phyloP scores from a whole-genome alignment of 2,797 vertebrate genomes.

The Anguilla megastoma region DNA sequence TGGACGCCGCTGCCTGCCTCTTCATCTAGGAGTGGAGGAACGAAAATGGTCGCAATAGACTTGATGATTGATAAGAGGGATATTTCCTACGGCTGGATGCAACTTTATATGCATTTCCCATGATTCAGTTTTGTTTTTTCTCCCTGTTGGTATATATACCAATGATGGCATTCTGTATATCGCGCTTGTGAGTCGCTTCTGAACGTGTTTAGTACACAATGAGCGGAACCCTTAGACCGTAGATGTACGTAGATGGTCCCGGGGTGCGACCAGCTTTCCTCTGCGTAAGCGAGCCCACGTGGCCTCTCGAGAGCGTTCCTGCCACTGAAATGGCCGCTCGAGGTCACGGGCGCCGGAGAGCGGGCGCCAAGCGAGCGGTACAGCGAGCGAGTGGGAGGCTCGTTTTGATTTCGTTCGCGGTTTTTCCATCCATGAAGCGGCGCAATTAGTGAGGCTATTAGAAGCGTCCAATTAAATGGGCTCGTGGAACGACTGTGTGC shows the following conservation, averaged over 20 bases:
- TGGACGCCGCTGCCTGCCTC: background rate
- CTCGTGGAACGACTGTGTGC: constrained; percentile 23
- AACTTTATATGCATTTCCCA: background rate
- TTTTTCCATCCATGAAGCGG: constrained; percentile 65
- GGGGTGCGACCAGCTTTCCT: background rate
- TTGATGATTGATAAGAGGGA: background rate
- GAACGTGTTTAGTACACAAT: background rate
- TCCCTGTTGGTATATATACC: background rate
- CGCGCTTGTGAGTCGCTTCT: background rate
- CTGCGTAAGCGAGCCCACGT: background rate
- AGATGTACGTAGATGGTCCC: background rate
- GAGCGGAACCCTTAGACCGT: background rate
- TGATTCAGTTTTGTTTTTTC: background rate
- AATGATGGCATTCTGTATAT: background rate
- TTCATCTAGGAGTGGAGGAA: background rate
- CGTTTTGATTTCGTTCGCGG: constrained; percentile 50
- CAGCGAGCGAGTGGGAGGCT: background rate
- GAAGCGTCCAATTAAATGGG: constrained; percentile 56
- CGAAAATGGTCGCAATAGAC: background rate
- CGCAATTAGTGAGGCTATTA: constrained; percentile 72
- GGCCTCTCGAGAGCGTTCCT: background rate
- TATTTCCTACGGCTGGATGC: background rate
- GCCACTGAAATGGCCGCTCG: background rate
- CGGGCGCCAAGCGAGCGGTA: background rate
- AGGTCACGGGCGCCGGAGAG: background rate